Base-by-base conservation (phyloP, 2,113 vertebrate genomes). In the Lipotes vexillifer region DNA sequence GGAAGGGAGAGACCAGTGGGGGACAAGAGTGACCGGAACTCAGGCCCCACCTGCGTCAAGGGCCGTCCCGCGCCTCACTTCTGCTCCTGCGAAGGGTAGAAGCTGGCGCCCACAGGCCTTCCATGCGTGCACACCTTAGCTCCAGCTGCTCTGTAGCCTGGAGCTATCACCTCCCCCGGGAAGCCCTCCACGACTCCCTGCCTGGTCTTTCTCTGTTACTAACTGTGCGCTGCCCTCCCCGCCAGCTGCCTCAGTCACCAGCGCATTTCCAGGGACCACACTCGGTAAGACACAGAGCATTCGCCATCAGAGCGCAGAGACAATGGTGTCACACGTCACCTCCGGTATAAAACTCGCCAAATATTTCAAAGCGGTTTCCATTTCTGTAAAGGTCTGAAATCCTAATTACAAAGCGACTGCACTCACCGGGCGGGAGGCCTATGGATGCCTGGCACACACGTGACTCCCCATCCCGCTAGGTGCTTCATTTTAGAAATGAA, bases 241-340 rank as follows among this genome's bases (percentile, higher is more conserved):
- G 72, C 1, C 7, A 18, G 23, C 11, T 0, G 3, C 74, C 65
- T n/a, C 0, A 3, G 2, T 12, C 23, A 2, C 4, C 18, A 7
- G 44, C 6, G 0, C 2, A 5, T 44, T 52, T 44, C 78, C 71
- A 6, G 92, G 23, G 95, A 23, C 36, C 0, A 2, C 18, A 1
- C 0, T 25, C 36, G 0, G 41, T 8, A 8, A 10, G 23, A n/a
- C 18, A 2, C 0, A 0, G 6, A 23, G 13, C 0, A 1, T 15
- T 17, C 0, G 1, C 63, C 63, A 8, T 5, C 1, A 1, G 63
- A 20, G 5, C 71, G 17, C 72, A n/a, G 55, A 46, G 78, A 66
- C 18, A 0, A 20, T 2, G 0, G 81, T 3, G 44, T n/a, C 46
- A 21, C 1, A 0, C 4, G 1, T 2, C 65, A 27, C 57, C 8